Evolutionary conservation across 2,888 invertebrate genomes (phyloP).

Genomic region (Polymixis flavicincta): DNA sequence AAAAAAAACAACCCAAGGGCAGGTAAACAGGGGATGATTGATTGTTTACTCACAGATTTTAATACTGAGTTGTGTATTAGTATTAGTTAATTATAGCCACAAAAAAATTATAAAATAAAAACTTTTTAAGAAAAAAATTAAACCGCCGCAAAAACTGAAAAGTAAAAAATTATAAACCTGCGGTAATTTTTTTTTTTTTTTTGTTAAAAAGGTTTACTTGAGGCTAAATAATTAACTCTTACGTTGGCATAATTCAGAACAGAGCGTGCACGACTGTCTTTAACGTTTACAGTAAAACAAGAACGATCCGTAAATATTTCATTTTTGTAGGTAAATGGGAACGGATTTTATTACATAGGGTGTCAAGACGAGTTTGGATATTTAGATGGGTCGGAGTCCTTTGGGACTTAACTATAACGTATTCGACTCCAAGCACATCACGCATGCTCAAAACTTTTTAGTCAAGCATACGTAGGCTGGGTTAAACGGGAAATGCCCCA

Average conservation of each 20-base stretch:
- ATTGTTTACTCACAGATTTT: no score
- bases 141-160: no score
- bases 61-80: no score
- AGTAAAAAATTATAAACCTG: no score
- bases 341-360: not conserved
- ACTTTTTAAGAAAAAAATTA: no score
- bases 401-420: not conserved
- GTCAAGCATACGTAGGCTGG: not conserved
- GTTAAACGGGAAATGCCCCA: not conserved
- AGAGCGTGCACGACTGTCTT: not conserved
- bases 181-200: no score
- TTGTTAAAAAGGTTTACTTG: no score
- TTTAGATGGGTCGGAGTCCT: not conserved
- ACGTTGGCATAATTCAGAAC: not conserved
- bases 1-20: no score
- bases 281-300: not conserved
- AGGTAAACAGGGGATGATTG: no score
- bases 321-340: not conserved
- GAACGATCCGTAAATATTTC: not conserved
- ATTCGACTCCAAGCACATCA: not conserved
- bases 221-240: slow-evolving; percentile 9
- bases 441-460: not conserved
- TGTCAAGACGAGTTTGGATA: not conserved
- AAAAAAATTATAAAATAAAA: no score
- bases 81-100: no score